These are phyloP conservation scores for Promerops cafer DNA, from an alignment of 2,113 vertebrate genomes.

Conservation along the genomic window DNA sequence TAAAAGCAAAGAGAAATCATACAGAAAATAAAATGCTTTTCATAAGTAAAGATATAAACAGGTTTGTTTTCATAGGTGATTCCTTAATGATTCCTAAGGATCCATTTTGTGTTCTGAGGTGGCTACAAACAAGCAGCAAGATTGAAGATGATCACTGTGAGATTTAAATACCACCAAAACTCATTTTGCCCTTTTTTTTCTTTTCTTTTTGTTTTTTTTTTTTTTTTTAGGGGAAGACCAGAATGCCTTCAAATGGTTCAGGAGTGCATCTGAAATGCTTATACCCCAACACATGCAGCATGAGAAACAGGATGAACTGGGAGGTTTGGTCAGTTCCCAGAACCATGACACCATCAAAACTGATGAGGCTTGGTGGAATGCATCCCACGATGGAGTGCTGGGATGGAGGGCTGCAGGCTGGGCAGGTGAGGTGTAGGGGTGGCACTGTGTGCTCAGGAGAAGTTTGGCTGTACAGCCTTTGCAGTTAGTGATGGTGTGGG, in stretches of 20 bases:
- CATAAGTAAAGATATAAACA: background rate
- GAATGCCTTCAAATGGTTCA: background rate
- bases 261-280: background rate
- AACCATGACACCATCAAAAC: background rate
- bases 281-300: accelerated
- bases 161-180: background rate
- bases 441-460: background rate
- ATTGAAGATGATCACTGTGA: background rate
- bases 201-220: too few species aligned
- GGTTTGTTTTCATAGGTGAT: background rate
- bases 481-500: background rate
- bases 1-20: background rate
- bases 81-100: background rate
- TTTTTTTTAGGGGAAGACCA: too few species aligned
- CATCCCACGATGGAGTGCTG: background rate
- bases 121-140: background rate
- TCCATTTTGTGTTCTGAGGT: background rate
- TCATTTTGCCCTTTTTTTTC: too few species aligned
- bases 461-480: background rate
- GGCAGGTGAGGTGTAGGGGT: background rate
- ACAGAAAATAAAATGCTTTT: background rate
- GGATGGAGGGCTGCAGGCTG: background rate
- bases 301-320: background rate
- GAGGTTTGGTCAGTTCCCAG: background rate
- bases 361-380: background rate